Evolutionary conservation across 30 jellyfish, hydroid and myxozoan genomes (phyloP).

Genomic region (Pelagia noctiluca): DNA sequence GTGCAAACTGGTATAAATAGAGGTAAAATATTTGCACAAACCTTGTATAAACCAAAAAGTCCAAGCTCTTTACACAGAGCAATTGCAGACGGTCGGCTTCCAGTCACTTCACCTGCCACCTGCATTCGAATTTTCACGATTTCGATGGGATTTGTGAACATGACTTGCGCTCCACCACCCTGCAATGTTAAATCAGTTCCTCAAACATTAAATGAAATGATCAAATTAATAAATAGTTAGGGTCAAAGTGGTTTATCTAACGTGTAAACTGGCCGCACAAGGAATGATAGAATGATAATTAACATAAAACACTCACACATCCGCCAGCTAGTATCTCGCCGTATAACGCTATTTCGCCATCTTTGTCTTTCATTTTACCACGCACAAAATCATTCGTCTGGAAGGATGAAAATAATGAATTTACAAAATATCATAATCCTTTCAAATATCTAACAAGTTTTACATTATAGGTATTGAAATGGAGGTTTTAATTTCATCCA

Average conservation of each 20-base stretch:
- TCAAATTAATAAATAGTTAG: constrained; percentile 9
- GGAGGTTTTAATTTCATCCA: too few species aligned
- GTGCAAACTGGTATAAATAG: too few species aligned
- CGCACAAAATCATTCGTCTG: constrained; percentile 95
- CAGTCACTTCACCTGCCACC: constrained; percentile 96
- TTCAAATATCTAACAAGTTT: too few species aligned
- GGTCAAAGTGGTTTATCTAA: background rate
- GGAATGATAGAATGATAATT: background rate
- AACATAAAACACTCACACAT: constrained; percentile 70
- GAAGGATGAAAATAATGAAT: background rate
- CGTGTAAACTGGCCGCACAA: background rate
- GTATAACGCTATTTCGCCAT: constrained; percentile 90
- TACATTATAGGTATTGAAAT: too few species aligned
- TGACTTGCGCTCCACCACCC: constrained; percentile 99
- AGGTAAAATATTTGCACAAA: background rate
- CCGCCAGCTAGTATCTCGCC: constrained; percentile 98
- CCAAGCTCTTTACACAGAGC: constrained; percentile 84
- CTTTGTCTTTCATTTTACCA: constrained; percentile 83
- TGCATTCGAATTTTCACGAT: constrained; percentile 98
- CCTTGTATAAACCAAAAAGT: constrained; percentile 92
- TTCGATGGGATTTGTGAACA: constrained; percentile 97
- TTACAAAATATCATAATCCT: too few species aligned
- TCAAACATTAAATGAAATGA: constrained; percentile 3
- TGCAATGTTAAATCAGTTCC: constrained; percentile 14
- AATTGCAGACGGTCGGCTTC: constrained; percentile 79